phyloP scores from a whole-genome alignment of 2,888 invertebrate species.

The Nysson spinosus region DNA sequence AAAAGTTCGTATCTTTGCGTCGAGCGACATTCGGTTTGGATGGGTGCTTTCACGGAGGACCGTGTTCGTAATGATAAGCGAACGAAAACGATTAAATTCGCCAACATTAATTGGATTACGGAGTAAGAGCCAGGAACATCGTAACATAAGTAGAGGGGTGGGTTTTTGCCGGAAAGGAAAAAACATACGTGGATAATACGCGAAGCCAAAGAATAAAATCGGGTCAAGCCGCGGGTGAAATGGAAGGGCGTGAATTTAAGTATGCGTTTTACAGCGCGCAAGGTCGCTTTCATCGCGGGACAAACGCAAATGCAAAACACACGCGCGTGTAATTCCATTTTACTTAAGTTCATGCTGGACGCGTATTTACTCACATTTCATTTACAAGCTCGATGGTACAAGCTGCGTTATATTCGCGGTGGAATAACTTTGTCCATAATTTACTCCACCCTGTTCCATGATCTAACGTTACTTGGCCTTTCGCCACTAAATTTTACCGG shows the following conservation, averaged over 20 bases:
- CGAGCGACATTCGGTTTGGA: too few species aligned
- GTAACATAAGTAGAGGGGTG: neutral
- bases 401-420: neutral
- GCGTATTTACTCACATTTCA: constrained; percentile 29
- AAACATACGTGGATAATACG: constrained; percentile 19
- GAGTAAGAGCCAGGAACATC: neutral
- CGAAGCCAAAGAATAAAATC: constrained; percentile 13
- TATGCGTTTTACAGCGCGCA: too few species aligned
- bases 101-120: constrained; percentile 3
- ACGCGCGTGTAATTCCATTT: constrained; percentile 26
- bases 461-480: constrained; percentile 5
- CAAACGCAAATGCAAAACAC: constrained; percentile 15
- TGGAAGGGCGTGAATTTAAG: constrained; percentile 22
- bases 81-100: neutral
- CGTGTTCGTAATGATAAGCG: neutral
- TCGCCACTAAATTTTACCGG: constrained; percentile 13
- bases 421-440: constrained; percentile 16
- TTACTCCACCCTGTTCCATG: neutral
- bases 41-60: neutral
- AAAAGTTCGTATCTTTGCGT: too few species aligned
- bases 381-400: constrained; percentile 19
- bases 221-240: constrained; percentile 19
- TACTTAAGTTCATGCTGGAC: constrained; percentile 2
- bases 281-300: constrained; percentile 7
- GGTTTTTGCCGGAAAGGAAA: constrained; percentile 3